These are phyloP conservation scores for Biston stratarius DNA, from an alignment of 2,888 invertebrate species.

Conservation along the genomic window DNA sequence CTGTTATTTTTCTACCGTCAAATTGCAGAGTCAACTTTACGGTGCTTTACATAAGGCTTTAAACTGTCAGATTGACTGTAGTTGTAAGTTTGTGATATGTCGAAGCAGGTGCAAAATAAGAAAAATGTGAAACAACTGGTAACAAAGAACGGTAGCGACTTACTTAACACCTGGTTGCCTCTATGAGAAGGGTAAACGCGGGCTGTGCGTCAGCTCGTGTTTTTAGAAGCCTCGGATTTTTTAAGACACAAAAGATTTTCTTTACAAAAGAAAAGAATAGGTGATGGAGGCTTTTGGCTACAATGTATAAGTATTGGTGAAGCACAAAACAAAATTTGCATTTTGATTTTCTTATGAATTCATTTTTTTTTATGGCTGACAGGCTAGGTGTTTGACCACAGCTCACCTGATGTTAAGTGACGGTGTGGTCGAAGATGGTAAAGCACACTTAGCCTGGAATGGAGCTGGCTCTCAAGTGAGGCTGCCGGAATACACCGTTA, in stretches of 20 bases:
- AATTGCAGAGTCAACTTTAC: slow-evolving; percentile 39
- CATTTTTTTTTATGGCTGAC: too few relatives aligned
- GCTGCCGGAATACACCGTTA: too few relatives aligned
- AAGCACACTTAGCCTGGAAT: too few relatives aligned
- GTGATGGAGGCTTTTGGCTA: too few relatives aligned
- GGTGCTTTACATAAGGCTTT: slow-evolving; percentile 12
- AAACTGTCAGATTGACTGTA: slow-evolving; percentile 9
- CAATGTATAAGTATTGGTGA: too few relatives aligned
- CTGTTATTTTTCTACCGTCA: neutral
- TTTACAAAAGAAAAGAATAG: neutral
- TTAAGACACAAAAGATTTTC: slow-evolving; percentile 14
- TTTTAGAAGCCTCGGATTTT: slow-evolving; percentile 17
- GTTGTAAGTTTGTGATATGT: slow-evolving; percentile 29
- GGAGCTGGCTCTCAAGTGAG: too few relatives aligned
- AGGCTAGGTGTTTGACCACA: too few relatives aligned
- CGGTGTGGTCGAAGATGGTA: too few relatives aligned
- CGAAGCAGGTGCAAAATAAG: slow-evolving; percentile 60
- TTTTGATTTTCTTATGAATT: too few relatives aligned
- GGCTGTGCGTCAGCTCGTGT: slow-evolving; percentile 20
- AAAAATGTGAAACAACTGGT: slow-evolving; percentile 51
- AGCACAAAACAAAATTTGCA: too few relatives aligned
- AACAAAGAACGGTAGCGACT: slow-evolving; percentile 56
- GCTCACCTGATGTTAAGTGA: too few relatives aligned
- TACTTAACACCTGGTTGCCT: slow-evolving; percentile 57
- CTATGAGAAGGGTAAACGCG: slow-evolving; percentile 39